Base-by-base conservation (phyloP, 1,140 invertebrate genomes). In the Magallana ariakensis region DNA sequence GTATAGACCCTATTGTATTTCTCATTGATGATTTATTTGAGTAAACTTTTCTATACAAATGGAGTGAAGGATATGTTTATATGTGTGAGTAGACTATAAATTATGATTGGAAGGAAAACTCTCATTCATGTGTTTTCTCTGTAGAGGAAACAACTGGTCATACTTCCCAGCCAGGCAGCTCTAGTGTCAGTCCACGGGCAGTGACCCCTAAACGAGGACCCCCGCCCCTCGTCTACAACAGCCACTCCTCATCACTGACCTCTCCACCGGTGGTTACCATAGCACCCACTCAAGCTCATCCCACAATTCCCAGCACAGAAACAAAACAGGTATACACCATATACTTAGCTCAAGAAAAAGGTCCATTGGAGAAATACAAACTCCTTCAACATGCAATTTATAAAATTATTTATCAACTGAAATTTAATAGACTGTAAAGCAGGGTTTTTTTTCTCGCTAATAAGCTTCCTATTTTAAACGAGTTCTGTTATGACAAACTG, bases 181-280 rank as follows among this genome's bases (percentile, higher is more conserved):
- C 90, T 87, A 87, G 85, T 87, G 84, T 88, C 7, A 94, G 93
- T 86, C 92, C 93, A 9, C 90, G 92, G 70, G 90, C 92, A 19
- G 86, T 91, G 13, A 92, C 93, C 7, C 91, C 93, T 11, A 94
- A 94, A 84, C 89, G 92, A 85, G 93, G 92, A 26, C 92, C 92
- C 10, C 92, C 92, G 16, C 91, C 91, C 13, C 83, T 93, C 33
- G 87, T 92, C 53, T 92, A 92, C 86, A 90, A 88, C 33, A 90
- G 88, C 70, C 90, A 91, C 66, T 87, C 90, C 11, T 90, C 90
- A 33, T 89, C 91, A 22, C 84, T 92, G 66, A 94, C 89, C 80
- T 94, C 94, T 33, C 94, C 95, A 15, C 94, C 94, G 13, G 94
- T 95, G 80, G 94, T 95, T 66, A 95, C 94, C 85, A 95, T 95